These are phyloP conservation scores for Pogonocherus hispidulus DNA, from an alignment of 2,888 invertebrate species.

Conservation along the genomic window DNA sequence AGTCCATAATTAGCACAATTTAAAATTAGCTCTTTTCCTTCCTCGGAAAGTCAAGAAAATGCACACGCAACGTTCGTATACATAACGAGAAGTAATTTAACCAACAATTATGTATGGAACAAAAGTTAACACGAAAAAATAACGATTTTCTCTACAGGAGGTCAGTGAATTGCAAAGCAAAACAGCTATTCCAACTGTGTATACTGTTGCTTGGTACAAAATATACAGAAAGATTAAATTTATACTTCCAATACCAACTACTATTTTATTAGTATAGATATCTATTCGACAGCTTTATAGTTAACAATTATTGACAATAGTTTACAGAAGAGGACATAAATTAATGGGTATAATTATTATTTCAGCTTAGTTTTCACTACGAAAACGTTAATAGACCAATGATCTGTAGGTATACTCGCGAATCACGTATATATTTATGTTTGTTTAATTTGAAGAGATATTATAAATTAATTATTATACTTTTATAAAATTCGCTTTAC, in stretches of 20 bases:
- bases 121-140: neutral
- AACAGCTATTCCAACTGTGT: neutral
- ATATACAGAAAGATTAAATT: neutral
- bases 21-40: slow-evolving; percentile 1
- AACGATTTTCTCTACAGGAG: neutral
- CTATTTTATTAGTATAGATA: neutral
- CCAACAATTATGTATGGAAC: neutral
- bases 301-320: too few species aligned
- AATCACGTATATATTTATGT: too few species aligned
- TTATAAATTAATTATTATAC: too few species aligned
- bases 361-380: too few species aligned
- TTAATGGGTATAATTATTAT: too few species aligned
- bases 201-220: neutral
- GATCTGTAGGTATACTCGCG: too few species aligned
- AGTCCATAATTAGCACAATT: neutral
- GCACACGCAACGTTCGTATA: neutral
- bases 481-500: too few species aligned
- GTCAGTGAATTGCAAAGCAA: neutral
- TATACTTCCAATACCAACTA: neutral
- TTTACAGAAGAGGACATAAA: too few species aligned
- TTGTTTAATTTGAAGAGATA: too few species aligned
- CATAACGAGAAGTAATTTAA: neutral
- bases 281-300: neutral
- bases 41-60: neutral
- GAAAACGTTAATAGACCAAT: too few species aligned